Conservation (phyloP, 2,888 invertebrate species). For the Pedicia rivosa region DNA sequence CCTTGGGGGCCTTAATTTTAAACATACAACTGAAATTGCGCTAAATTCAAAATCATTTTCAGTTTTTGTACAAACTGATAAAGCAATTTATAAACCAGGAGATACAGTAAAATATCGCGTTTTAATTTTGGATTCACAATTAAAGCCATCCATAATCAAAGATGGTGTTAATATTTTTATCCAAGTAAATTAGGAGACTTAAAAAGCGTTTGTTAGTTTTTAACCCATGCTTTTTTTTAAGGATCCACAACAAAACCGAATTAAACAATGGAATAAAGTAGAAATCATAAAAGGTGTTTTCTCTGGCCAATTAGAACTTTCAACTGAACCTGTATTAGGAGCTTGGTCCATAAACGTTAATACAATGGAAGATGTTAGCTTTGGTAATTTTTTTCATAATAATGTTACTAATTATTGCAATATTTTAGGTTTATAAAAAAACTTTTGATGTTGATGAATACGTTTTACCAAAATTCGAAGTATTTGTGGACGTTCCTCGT, state of each 20-base stretch:
- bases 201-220: too few relatives aligned
- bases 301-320: slow-evolving; percentile 56
- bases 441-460: slow-evolving; percentile 67
- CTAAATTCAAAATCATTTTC: slow-evolving; percentile 67
- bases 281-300: slow-evolving; percentile 57
- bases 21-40: slow-evolving; percentile 57
- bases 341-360: slow-evolving; percentile 68
- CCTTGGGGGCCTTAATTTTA: slow-evolving; percentile 56
- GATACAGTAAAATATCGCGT: slow-evolving; percentile 57
- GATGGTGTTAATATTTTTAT: too few relatives aligned
- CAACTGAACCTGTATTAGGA: slow-evolving; percentile 70
- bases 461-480: slow-evolving; percentile 85
- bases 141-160: slow-evolving; percentile 58
- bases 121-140: slow-evolving; percentile 44
- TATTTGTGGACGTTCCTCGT: slow-evolving; percentile 64
- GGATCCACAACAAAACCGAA: slow-evolving; percentile 62
- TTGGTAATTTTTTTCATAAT: too few relatives aligned
- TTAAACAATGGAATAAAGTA: slow-evolving; percentile 62
- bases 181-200: too few relatives aligned
- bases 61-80: slow-evolving; percentile 81
- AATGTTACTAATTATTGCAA: too few relatives aligned
- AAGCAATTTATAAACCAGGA: slow-evolving; percentile 78
- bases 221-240: too few relatives aligned
- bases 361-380: too few relatives aligned
- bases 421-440: too few relatives aligned